Evolutionary conservation across 2,797 vertebrate species (phyloP).

Genomic region (Pseudochirops cupreus): DNA sequence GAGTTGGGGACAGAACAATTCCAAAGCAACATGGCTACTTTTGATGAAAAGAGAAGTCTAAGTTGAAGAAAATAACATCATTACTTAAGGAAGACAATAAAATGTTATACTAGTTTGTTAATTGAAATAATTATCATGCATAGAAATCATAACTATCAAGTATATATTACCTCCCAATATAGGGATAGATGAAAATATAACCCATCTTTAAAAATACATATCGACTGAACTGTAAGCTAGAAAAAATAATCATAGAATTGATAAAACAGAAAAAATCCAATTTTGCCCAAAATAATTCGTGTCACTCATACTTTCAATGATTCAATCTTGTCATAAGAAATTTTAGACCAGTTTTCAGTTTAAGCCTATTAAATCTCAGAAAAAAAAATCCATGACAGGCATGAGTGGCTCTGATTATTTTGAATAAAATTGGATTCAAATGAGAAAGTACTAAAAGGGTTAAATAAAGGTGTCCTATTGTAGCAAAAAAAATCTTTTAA

Average conservation of each 20-base stretch:
- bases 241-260: not conserved
- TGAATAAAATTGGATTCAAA: not conserved
- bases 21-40: not conserved
- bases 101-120: not conserved
- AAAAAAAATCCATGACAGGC: not conserved
- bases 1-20: not conserved
- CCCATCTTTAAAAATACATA: not conserved
- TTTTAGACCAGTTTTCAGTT: not conserved
- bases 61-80: not conserved
- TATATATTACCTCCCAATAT: not conserved
- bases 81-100: not conserved
- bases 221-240: not conserved
- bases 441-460: not conserved
- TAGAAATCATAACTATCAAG: not conserved
- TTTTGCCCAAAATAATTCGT: not conserved
- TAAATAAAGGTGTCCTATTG: not conserved
- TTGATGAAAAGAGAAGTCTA: not conserved
- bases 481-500: not conserved
- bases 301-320: not conserved
- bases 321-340: not conserved
- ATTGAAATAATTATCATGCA: not conserved
- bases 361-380: not conserved
- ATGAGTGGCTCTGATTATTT: not conserved
- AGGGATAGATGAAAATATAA: not conserved
- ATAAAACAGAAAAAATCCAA: not conserved